phyloP scores from a whole-genome alignment of 2,113 vertebrate species.

The Eubucco bourcierii region DNA sequence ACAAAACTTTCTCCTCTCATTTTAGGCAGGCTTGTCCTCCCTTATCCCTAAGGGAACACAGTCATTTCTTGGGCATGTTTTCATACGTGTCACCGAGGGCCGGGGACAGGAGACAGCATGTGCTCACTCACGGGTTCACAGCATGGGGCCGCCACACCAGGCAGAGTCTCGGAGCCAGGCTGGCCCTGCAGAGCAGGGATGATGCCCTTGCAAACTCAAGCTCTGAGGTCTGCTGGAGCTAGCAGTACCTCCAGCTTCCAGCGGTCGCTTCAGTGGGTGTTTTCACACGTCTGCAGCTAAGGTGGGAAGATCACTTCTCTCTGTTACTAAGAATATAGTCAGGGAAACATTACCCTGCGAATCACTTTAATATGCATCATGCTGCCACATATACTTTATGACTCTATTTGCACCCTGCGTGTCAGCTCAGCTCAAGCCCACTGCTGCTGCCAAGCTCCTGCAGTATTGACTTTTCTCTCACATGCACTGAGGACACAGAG shows the following conservation, averaged over 20 bases:
- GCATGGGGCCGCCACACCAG: accelerated
- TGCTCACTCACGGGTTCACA: not conserved
- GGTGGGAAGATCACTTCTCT: constrained; percentile 28
- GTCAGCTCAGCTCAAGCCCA: not conserved
- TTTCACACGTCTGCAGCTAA: not conserved
- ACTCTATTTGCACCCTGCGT: constrained; percentile 21
- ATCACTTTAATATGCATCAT: constrained; percentile 44
- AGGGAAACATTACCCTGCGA: constrained; percentile 48
- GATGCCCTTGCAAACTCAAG: not conserved
- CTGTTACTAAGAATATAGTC: constrained; percentile 43
- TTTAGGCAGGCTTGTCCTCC: constrained; percentile 21
- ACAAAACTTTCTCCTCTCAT: constrained; percentile 10
- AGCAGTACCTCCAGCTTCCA: not conserved
- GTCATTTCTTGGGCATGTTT: constrained; percentile 52
- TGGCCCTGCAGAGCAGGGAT: accelerated
- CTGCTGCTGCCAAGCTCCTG: constrained; percentile 1
- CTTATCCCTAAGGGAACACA: constrained; percentile 21
- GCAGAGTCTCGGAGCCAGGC: not conserved
- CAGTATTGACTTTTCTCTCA: not conserved
- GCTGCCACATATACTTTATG: constrained; percentile 45
- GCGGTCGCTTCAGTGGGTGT: not conserved
- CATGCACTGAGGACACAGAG: accelerated
- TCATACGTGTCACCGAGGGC: not conserved
- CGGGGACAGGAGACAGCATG: not conserved
- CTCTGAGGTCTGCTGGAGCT: not conserved